These are phyloP conservation scores for Nilaparvata lugens DNA, from an alignment of 1,140 invertebrate genomes.

Conservation along the genomic window DNA sequence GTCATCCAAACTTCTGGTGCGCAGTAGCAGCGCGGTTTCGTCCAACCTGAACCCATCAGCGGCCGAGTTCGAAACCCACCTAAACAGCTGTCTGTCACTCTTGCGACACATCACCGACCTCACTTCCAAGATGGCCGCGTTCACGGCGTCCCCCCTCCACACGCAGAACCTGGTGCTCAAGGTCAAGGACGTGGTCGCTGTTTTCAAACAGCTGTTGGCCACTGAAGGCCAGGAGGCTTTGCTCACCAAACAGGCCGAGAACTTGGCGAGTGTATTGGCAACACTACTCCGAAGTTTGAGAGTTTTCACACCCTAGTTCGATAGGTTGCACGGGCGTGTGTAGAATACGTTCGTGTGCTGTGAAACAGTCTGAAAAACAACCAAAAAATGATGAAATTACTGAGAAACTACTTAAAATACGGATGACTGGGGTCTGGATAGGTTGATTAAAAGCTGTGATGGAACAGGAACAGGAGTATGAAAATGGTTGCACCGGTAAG, in stretches of 20 bases:
- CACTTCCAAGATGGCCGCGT: slow-evolving; percentile 57
- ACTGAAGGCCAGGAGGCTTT: slow-evolving; percentile 44
- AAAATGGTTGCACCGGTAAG: too few species aligned
- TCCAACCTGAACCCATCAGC: slow-evolving; percentile 33
- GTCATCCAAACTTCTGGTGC: slow-evolving; percentile 72
- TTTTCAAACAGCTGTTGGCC: slow-evolving; percentile 23
- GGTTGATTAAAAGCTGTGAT: too few species aligned
- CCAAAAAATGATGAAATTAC: too few species aligned
- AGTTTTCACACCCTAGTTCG: slow-evolving; percentile 58
- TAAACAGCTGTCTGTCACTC: slow-evolving; percentile 59
- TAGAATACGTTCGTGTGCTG: too few species aligned
- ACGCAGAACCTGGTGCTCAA: slow-evolving; percentile 69
- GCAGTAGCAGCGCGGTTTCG: slow-evolving; percentile 32
- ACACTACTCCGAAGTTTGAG: slow-evolving; percentile 68
- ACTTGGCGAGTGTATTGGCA: slow-evolving; percentile 68
- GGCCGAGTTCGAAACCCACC: slow-evolving; percentile 48
- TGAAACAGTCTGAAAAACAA: too few species aligned
- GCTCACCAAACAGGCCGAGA: slow-evolving; percentile 62
- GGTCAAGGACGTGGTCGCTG: slow-evolving; percentile 39
- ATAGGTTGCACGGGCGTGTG: too few species aligned
- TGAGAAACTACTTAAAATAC: too few species aligned
- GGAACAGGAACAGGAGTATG: too few species aligned
- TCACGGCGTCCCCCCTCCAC: slow-evolving; percentile 63
- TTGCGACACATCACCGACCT: slow-evolving; percentile 55
- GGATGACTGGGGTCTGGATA: too few species aligned